Base-by-base conservation (phyloP, 2,113 vertebrate genomes). In the Onychostoma macrolepis region DNA sequence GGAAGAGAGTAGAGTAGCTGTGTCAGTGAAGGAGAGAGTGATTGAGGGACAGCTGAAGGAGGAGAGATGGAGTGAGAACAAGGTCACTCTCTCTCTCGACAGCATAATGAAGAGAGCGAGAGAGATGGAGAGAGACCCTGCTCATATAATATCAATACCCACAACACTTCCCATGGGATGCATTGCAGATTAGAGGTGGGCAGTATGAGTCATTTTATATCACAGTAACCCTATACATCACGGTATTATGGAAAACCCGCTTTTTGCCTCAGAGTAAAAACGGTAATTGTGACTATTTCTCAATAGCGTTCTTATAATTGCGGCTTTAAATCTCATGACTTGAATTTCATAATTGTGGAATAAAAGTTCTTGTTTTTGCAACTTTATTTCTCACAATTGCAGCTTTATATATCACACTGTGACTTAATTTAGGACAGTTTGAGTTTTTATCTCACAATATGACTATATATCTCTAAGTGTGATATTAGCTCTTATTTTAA, bases 1-100 rank as follows among this genome's bases (percentile, higher is more conserved):
- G 89, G 91, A 92, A 92, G 88, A 93, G 94, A 89, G 77, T 50
- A 79, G 72, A 80, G 48, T 75, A 83, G 77, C 63, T 53, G 69
- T 88, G 87, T 79, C 80, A 83, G 28, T 50, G 15, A 67, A 41
- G 56, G 50, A 30, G 56, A 56, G 63, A 83, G 81, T 86, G 87
- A 91, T 83, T 83, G 87, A 38, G 89, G 67, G 88, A 89, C 87
- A 91, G 89, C 88, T 78, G n/a, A 80, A 89, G 85, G 91, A 89
- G 89, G 78, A 84, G 81, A 86, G 80, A 89, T 89, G 56, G 85
- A 88, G 87, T 90, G 88, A 88, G 33, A 78, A 77, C 78, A 83
- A 83, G 81, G 81, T 83, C 81, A 83, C 81, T 45, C 43, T 11
- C 58, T n/a, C 17, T 0, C 6, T 38, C 33, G 43, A 83, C 81